phyloP scores from a whole-genome alignment of 2,113 vertebrate species.

The Cryptoleucopteryx plumbea region DNA sequence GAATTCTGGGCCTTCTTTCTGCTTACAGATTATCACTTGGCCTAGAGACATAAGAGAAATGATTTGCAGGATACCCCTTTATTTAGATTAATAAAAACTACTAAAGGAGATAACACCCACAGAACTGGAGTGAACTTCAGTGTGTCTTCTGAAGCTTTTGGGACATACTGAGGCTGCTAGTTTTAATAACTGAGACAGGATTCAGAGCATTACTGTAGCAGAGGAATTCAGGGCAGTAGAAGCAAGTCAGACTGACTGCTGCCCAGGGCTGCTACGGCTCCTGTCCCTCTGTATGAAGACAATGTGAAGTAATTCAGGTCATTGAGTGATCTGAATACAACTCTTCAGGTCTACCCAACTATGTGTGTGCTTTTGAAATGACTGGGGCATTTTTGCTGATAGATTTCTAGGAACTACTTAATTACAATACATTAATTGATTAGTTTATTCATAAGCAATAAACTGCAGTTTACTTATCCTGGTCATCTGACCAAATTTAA shows the following conservation, averaged over 20 bases:
- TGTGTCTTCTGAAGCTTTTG: neutral
- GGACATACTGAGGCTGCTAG: neutral
- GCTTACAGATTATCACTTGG: neutral
- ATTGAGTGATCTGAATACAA: neutral
- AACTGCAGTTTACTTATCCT: neutral
- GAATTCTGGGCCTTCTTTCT: neutral
- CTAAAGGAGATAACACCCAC: neutral
- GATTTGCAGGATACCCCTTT: neutral
- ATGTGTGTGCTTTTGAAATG: neutral
- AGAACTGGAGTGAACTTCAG: neutral
- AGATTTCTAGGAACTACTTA: neutral
- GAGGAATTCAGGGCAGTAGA: neutral
- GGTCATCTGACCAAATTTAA: neutral
- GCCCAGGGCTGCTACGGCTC: accelerated
- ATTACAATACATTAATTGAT: neutral
- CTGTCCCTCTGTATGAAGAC: neutral
- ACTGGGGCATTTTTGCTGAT: neutral
- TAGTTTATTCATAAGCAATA: neutral
- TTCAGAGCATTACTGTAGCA: neutral
- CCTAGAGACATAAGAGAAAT: neutral
- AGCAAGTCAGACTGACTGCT: neutral
- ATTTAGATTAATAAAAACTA: neutral
- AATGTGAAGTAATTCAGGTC: neutral
- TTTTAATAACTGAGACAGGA: neutral
- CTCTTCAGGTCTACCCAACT: neutral